Conservation (phyloP, 1,140 invertebrate genomes). For the Drosophila funebris region DNA sequence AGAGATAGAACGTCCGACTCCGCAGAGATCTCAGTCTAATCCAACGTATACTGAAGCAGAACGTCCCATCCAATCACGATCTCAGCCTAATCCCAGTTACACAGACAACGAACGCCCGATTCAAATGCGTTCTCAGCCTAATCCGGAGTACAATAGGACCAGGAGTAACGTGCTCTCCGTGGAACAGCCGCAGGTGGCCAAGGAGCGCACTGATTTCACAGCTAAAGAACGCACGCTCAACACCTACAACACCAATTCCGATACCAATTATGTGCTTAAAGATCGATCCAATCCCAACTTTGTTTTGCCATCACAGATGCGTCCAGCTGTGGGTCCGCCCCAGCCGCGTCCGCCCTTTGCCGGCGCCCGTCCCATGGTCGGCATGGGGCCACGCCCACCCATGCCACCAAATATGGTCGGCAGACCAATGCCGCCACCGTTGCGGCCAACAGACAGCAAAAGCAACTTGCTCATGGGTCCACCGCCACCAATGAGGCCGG, state of each 20-base stretch:
- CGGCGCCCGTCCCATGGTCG: conserved; percentile 67
- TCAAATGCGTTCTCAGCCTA: too few species aligned
- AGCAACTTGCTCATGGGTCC: conserved; percentile 75
- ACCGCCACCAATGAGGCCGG: conserved; percentile 62
- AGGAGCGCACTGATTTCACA: conserved; percentile 10
- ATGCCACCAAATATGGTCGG: conserved; percentile 70
- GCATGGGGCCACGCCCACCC: conserved; percentile 64
- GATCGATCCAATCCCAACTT: conserved; percentile 63
- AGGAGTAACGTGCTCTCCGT: background rate
- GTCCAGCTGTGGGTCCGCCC: conserved; percentile 59
- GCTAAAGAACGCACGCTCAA: conserved; percentile 32
- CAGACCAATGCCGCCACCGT: conserved; percentile 62
- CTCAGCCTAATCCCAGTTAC: background rate
- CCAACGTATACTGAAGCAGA: background rate
- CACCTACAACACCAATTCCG: conserved; percentile 15
- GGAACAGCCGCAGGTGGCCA: conserved; percentile 6
- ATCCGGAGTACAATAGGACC: conserved; percentile 6
- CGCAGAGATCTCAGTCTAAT: background rate
- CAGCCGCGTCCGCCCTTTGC: conserved; percentile 73
- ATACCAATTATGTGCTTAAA: conserved; percentile 25
- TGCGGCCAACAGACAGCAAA: conserved; percentile 76
- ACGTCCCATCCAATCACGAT: background rate
- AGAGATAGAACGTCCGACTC: background rate
- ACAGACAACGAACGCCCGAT: too few species aligned
- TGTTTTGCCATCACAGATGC: conserved; percentile 73